Evolutionary conservation across 2,888 invertebrate genomes (phyloP), one percentile per base, ranked within the genome.

Genomic region (Serrognathus titanus): DNA sequence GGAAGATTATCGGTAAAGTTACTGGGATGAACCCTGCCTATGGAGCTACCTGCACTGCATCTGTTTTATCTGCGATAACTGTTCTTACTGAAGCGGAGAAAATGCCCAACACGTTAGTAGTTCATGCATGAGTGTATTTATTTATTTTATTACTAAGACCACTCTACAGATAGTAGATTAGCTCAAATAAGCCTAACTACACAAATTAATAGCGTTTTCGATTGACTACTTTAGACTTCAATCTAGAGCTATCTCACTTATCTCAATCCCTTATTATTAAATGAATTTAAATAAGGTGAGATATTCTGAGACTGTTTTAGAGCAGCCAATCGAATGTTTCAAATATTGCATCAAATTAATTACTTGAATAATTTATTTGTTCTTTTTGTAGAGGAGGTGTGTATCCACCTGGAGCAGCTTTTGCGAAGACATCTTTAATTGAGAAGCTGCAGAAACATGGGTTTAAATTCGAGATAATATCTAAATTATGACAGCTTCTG

Each of bases 371-470:
- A 31, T 31, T 31, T 6, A 7, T 31, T 31, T 13, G 53, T 55
- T 38, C 36, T 64, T 65, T 62, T 79, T 82, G 56, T 77, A 92
- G 91, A 8, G 94, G 94, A 37, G 97, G 97, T 9, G 95, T 97
- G 1, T 80, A 88, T 56, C 83, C 96, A 0, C 92, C 97, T 0
- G 95, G 88, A 1, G 87, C 86, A 9, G 94, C 94, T 0, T 97
- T 97, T 79, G 81, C 81, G 1, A 85, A 92, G 62, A 95, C 97
- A 0, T 83, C 82, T 24, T 79, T 96, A 16, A 84, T 94, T 58
- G 82, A 89, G 36, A 83, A 88, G 60, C 80, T 97, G 13, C 81
- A 83, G 55, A 84, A 88, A 49, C 85, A 89, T 74, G 88, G 87
- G 50, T 72, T 90, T n/a, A 85, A 80, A 50, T 91, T 90, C 72